These are phyloP conservation scores for Corythornis leucogaster DNA, from an alignment of 2,797 vertebrate species.

Conservation along the genomic window DNA sequence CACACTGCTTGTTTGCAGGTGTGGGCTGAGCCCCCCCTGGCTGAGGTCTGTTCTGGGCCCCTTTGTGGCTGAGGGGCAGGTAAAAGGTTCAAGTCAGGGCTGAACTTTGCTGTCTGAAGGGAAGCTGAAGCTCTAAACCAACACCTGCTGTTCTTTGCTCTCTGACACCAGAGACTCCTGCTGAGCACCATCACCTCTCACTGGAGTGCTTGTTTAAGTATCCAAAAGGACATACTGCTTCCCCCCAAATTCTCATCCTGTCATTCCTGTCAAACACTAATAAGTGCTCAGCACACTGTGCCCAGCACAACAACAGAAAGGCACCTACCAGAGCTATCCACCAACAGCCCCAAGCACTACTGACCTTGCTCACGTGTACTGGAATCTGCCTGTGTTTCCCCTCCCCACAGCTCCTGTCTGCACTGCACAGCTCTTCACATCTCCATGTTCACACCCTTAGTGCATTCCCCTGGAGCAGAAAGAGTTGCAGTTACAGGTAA, in stretches of 20 bases:
- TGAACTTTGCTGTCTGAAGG: background rate
- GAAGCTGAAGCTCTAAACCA: background rate
- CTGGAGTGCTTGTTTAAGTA: background rate
- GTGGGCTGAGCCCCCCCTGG: background rate
- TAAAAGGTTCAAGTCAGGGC: background rate
- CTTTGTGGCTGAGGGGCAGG: background rate
- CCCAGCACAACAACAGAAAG: background rate
- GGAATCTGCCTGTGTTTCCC: background rate
- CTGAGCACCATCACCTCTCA: background rate
- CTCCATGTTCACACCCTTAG: fast-evolving
- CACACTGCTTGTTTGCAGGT: background rate
- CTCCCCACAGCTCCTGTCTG: background rate
- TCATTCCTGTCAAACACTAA: background rate
- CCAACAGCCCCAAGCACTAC: background rate
- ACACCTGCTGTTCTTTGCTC: background rate
- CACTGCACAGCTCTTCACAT: background rate
- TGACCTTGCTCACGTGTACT: background rate
- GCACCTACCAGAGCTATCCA: background rate
- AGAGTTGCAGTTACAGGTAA: background rate
- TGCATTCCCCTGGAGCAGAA: background rate
- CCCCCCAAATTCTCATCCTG: background rate
- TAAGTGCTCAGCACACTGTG: background rate
- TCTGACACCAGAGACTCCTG: background rate
- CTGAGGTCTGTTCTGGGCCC: background rate
- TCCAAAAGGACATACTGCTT: background rate